A percentile compares a stretch with the other conserved stretches of the same genome.
phyloP scores from a whole-genome alignment of 2,113 vertebrate species.

The Tenebrosternarchus preto region DNA sequence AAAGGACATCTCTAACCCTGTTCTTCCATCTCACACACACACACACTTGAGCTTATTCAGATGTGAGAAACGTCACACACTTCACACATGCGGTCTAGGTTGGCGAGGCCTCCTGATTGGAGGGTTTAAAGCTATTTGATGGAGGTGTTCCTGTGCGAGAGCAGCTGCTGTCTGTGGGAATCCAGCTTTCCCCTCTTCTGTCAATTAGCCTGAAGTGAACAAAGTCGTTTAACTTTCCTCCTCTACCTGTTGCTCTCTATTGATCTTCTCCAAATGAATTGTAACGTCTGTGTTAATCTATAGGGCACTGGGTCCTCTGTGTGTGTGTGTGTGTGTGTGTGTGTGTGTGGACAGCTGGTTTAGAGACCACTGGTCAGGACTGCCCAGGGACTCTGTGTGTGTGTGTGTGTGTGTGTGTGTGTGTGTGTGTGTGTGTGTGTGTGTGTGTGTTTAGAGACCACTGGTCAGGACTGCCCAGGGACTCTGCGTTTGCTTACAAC shows the following conservation, averaged over 20 bases:
- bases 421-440: conserved; percentile 5
- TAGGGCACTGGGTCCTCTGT: conserved; percentile 29
- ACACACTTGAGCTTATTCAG: too few relatives aligned
- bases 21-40: too few relatives aligned
- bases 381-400: conserved; percentile 28
- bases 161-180: conserved; percentile 27
- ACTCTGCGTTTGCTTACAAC: conserved; percentile 38
- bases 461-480: conserved; percentile 30
- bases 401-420: too few relatives aligned
- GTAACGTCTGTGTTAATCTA: conserved; percentile 53
- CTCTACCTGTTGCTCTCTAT: conserved; percentile 57
- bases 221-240: conserved; percentile 45
- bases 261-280: conserved; percentile 55
- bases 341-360: conserved; percentile 14
- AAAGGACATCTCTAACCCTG: too few relatives aligned
- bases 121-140: not conserved
- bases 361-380: conserved; percentile 46
- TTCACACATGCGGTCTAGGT: too few relatives aligned
- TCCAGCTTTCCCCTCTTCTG: conserved; percentile 16
- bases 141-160: not conserved
- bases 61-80: too few relatives aligned
- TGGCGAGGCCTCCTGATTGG: too few relatives aligned
- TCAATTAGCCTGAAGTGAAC: conserved; percentile 38
- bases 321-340: conserved; percentile 4
- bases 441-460: conserved; percentile 45